Evolutionary conservation across 2,888 invertebrate genomes (phyloP), one percentile per base, ranked within the genome.

Genomic region (Hedya salicella): DNA sequence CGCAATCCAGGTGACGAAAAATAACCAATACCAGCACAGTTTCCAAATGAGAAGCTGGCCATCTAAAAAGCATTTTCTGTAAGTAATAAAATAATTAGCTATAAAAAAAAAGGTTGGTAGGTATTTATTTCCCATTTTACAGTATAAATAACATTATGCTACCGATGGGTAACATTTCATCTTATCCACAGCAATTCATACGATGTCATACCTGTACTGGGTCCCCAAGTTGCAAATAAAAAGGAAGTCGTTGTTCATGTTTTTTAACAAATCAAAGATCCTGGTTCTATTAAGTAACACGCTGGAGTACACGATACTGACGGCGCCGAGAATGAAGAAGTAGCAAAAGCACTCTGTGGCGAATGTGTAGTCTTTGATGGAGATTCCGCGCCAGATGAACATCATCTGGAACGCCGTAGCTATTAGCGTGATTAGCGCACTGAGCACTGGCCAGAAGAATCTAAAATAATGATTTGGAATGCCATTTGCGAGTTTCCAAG

Each of bases 311-410:
- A 86, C 73, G 0, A 77, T n/a, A 0, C 83, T 81, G 0, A 83
- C 71, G 0, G 78, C 68, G 5, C 74, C 75, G 0, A 86, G 40
- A 5, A 87, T 69, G 6, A 87, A 69, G 32, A 81, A 71, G 66
- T 87, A 89, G 67, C 83, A 85, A 70, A 87, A 85, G 39, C 80
- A 78, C 68, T 88, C 87, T 0, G 83, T 83, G 0, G 88, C 87
- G 8, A 79, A 75, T 0, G 81, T 72, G 50, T 86, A 81, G 70
- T 89, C 85, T 1, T 73, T 62, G 0, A 68, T 50, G 0, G 52
- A 16, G 1, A 85, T 1, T 0, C 82, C 83, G 17, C 76, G 83
- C 52, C 70, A 50, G 0, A 86, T 72, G 50, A 75, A 75, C 42
- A 84, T 75, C 1, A 64, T 4, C 69, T 87, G 78, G 0, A 88